Evolutionary conservation across 2,797 vertebrate species (phyloP).

Genomic region (Cynodonichthys magdalenae): DNA sequence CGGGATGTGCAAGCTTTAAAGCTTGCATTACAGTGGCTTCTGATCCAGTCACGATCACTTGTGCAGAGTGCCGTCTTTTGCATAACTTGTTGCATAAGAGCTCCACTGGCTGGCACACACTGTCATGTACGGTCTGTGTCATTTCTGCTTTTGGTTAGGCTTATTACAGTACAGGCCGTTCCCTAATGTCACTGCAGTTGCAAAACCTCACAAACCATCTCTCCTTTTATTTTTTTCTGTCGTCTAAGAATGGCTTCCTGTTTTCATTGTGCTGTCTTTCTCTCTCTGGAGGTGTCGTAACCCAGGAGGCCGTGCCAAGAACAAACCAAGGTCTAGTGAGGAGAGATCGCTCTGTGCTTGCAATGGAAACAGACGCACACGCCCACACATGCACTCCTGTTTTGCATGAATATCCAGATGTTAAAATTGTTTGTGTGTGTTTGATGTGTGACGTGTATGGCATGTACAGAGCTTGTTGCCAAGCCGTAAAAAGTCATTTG

Average conservation of each 20-base stretch:
- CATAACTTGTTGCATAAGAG: slow-evolving; percentile 77
- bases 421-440: slow-evolving; percentile 40
- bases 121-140: slow-evolving; percentile 59
- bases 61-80: slow-evolving; percentile 57
- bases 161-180: slow-evolving; percentile 79
- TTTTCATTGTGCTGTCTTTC: slow-evolving; percentile 77
- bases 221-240: slow-evolving; percentile 53
- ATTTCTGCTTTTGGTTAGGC: slow-evolving; percentile 71
- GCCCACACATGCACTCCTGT: slow-evolving; percentile 19
- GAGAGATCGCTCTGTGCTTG: slow-evolving; percentile 58
- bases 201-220: slow-evolving; percentile 72
- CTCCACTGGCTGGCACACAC: slow-evolving; percentile 64
- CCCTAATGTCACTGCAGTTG: slow-evolving; percentile 76
- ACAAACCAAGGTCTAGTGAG: slow-evolving; percentile 67
- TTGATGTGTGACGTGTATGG: slow-evolving; percentile 71
- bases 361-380: slow-evolving; percentile 49
- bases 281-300: slow-evolving; percentile 73
- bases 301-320: slow-evolving; percentile 66
- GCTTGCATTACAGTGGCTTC: slow-evolving; percentile 46
- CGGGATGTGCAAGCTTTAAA: slow-evolving; percentile 40
- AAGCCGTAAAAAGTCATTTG: slow-evolving; percentile 67
- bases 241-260: slow-evolving; percentile 83
- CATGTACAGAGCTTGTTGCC: slow-evolving; percentile 63
- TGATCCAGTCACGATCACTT: slow-evolving; percentile 54
- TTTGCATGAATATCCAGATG: slow-evolving; percentile 64